Conservation (phyloP, 2,113 vertebrate genomes). For the Myodes glareolus region DNA sequence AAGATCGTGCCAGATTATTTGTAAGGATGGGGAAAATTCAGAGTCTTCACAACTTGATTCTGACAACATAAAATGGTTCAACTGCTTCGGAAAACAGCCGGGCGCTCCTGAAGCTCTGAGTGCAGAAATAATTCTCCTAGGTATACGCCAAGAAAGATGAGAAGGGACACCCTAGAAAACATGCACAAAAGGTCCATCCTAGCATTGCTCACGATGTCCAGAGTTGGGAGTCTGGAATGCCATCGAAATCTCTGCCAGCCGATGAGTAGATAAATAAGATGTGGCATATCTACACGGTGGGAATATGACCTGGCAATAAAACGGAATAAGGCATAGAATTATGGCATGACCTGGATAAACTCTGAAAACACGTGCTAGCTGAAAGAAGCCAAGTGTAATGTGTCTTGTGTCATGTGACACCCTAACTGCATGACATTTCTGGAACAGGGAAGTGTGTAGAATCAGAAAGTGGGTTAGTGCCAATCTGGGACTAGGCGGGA, state of each 20-base stretch:
- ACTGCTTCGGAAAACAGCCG: background rate
- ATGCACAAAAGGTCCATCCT: background rate
- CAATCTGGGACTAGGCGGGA: background rate
- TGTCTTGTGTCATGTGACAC: background rate
- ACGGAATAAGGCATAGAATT: background rate
- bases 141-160: background rate
- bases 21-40: background rate
- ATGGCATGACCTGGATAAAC: background rate
- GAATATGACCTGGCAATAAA: background rate
- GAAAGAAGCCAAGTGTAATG: background rate
- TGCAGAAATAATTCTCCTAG: background rate
- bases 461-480: background rate
- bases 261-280: background rate
- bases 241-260: background rate
- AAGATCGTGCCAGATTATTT: background rate
- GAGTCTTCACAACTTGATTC: background rate
- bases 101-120: background rate
- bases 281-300: background rate
- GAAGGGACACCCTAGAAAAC: background rate
- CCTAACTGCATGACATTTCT: background rate
- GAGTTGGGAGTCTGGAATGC: background rate
- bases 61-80: background rate
- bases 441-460: background rate
- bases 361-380: background rate
- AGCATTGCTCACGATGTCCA: background rate